Percentiles rank a stretch among this genome's conserved stretches.
phyloP scores from a whole-genome alignment of 2,113 vertebrate species.

The Syrrhaptes paradoxus region DNA sequence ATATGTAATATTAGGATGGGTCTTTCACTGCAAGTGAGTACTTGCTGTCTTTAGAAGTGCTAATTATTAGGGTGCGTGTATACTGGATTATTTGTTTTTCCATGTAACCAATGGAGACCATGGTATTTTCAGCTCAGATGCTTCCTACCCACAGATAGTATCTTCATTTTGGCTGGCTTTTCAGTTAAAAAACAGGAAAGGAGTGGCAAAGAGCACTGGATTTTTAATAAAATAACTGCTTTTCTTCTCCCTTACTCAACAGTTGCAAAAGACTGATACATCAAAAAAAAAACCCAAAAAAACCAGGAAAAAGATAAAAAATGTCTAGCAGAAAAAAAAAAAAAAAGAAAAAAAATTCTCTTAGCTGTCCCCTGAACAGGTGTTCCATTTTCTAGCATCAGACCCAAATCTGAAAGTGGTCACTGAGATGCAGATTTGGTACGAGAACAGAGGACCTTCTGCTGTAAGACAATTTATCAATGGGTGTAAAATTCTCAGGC shows the following conservation, averaged over 20 bases:
- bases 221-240: constrained; percentile 20
- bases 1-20: neutral
- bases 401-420: neutral
- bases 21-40: constrained; percentile 28
- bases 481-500: neutral
- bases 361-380: neutral
- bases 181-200: constrained; percentile 41
- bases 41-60: constrained; percentile 19
- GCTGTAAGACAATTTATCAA: neutral
- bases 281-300: neutral
- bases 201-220: constrained; percentile 20
- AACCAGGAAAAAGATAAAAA: neutral
- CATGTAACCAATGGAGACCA: neutral
- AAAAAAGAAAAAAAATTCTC: neutral
- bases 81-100: neutral
- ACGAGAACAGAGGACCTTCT: neutral
- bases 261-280: constrained; percentile 16
- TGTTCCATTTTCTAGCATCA: neutral
- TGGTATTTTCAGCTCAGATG: constrained; percentile 9
- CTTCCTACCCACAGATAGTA: constrained; percentile 46
- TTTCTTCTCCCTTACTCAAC: constrained; percentile 2
- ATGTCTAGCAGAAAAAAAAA: neutral
- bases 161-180: constrained; percentile 12
- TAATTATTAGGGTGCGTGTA: constrained; percentile 4
- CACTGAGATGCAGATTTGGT: neutral